Percentiles rank a stretch among this genome's conserved stretches.
Conservation (phyloP, 2,797 vertebrate genomes). For the Hypotaenidia philippensis region DNA sequence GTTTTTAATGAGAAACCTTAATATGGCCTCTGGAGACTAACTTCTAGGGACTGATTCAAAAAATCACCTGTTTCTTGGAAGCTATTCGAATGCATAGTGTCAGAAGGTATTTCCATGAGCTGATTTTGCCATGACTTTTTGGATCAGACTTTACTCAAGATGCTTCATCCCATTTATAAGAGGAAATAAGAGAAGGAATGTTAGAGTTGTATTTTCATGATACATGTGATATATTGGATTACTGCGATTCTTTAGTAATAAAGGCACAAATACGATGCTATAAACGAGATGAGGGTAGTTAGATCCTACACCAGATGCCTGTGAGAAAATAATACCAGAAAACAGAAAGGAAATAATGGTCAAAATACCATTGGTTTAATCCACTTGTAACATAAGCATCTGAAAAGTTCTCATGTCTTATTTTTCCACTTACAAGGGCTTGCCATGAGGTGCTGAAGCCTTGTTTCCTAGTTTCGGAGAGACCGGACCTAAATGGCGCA, state of each 20-base stretch:
- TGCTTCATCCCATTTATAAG: background rate
- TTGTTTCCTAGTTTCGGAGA: conserved; percentile 77
- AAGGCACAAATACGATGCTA: background rate
- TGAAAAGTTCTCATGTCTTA: background rate
- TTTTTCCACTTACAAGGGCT: conserved; percentile 74
- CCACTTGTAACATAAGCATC: background rate
- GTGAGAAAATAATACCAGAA: background rate
- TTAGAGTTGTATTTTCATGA: background rate
- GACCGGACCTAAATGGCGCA: conserved; percentile 88
- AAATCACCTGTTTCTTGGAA: background rate
- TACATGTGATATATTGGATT: background rate
- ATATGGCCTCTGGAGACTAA: background rate
- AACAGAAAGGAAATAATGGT: background rate
- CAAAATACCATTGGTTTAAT: background rate
- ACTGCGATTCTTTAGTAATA: background rate
- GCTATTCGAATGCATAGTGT: background rate
- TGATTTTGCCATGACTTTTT: background rate
- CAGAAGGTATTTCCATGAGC: background rate
- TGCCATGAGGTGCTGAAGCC: conserved; percentile 85
- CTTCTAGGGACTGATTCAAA: background rate
- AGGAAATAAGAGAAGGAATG: background rate
- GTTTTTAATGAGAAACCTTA: background rate
- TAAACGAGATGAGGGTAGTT: background rate
- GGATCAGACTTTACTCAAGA: background rate
- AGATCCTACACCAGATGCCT: background rate